Base-by-base conservation (phyloP, 1,140 invertebrate genomes). In the Heliothis virescens region DNA sequence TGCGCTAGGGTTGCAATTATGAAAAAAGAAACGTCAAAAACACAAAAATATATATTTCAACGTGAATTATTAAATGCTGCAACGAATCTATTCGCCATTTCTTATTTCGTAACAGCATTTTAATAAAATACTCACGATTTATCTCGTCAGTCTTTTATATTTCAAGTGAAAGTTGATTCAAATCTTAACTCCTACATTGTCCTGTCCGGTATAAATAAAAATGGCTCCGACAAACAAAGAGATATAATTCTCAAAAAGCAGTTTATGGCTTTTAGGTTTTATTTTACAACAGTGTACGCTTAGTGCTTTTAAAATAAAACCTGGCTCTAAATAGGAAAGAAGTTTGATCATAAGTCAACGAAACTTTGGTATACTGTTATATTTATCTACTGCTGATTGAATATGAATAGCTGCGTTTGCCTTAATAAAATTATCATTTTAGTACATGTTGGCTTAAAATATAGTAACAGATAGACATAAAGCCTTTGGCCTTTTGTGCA, bases 81-180 rank as follows among this genome's bases (percentile, higher is more conserved):
- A 41, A 41, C 5, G 5, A 41, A 67, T 16, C 26, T 29, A 29
- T 11, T 21, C 18, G 34, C 34, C 62, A 69, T 16, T 16, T 73
- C 41, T 41, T 41, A 73, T 57, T 57, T 73, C 71, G 26, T 73
- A 59, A 71, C 4, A 71, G 21, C 18, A 53, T 71, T 71, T 41
- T 15, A 53, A 65, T 18, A 67, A 47, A 67, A 71, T 53, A 71
- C 48, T 71, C 67, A 71, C 18, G 48, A 11, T 13, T 21, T 16
- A 71, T 52, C 3, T 13, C 67, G 55, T 13, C n/a, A 75, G n/a
- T 50, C 57, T 50, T 75, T 50, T 59, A 67, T 63, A 62, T 75
- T 75, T 75, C 41, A 52, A 75, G 73, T 50, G 73, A 75, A 75
- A 75, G 73, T 75, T 59, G 67, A 71, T 53, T 73, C 52, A 57